A percentile compares a stretch with the other conserved stretches of the same genome.
Evolutionary conservation across 92 coral and sea anemone genomes (phyloP).

Genomic region (Hydrozoanthus gracilis): DNA sequence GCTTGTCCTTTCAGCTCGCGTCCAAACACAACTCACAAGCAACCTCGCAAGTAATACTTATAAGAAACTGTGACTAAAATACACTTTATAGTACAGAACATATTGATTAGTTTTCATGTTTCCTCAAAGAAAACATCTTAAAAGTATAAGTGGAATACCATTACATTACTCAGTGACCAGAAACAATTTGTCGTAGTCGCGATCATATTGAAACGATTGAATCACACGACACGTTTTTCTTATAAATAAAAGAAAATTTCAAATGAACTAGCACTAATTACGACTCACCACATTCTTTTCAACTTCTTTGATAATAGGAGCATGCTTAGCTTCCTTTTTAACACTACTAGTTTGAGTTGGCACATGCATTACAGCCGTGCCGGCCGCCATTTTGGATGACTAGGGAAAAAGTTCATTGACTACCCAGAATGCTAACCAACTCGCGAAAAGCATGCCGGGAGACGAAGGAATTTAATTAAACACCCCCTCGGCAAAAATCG

Average conservation of each 20-base stretch:
- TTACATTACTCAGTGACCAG: constrained; percentile 34
- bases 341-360: constrained; percentile 83
- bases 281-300: constrained; percentile 77
- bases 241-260: neutral
- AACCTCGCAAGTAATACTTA: neutral
- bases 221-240: constrained; percentile 43
- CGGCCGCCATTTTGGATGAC: constrained; percentile 99
- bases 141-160: constrained; percentile 38
- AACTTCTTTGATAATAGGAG: constrained; percentile 74
- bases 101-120: neutral
- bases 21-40: neutral
- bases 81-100: neutral
- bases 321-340: constrained; percentile 78
- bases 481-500: too few species aligned
- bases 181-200: constrained; percentile 43
- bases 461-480: neutral
- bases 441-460: constrained; percentile 41
- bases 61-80: neutral
- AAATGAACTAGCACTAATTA: neutral
- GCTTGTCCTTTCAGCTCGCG: neutral
- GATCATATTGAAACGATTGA: constrained; percentile 17
- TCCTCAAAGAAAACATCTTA: neutral
- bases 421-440: constrained; percentile 68
- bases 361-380: constrained; percentile 93
- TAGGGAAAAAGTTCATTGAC: constrained; percentile 69